Base-by-base conservation (phyloP, 2,888 invertebrate species). In the Meteorus colon region DNA sequence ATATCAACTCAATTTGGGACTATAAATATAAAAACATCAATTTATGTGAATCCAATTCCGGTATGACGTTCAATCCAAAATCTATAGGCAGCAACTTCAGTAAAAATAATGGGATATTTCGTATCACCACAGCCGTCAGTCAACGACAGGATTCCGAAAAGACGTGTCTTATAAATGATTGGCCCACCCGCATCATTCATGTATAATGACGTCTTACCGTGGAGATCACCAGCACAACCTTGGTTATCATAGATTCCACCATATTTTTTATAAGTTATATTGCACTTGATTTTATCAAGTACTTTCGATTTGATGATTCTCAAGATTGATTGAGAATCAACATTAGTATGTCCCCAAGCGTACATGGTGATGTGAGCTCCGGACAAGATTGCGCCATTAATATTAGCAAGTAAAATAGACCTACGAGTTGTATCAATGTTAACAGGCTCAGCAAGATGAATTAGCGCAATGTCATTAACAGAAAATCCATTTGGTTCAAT, bases 191-290 rank as follows among this genome's bases (percentile, higher is more conserved):
- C 86, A 69, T 87, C 87, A 51, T 85, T 85, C 5, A 82, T 82
- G 73, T 87, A 87, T 6, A 85, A 62, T 70, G 84, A 86, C 6
- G 82, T 91, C 19, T 93, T 93, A 2, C 93, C 93, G 75, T 90
- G 87, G 2, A 90, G 85, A 0, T 86, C 85, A 0, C 92, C 93
- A 2, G 93, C 93, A 83, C 94, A 94, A 12, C 93, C 90, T 4
- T 89, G 90, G 0, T 91, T 90, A 10, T 72, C 70, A 2, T 86
- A 83, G 4, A 87, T 0, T 0, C 82, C 81, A 0, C 81, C 81
- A 24, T 48, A 70, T 0, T 0, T 1, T 0, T 0, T 0, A 81
- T 93, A 94, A 0, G 91, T 91, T 0, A 86, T 82, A 2, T 85
- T 86, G 83, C 94, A 94, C 0, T 84, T 67, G 1, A 87, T 80